Percentiles rank a stretch among this genome's conserved stretches.
These are phyloP conservation scores for Tinamus major DNA, from an alignment of 2,797 vertebrate genomes.

Conservation along the genomic window DNA sequence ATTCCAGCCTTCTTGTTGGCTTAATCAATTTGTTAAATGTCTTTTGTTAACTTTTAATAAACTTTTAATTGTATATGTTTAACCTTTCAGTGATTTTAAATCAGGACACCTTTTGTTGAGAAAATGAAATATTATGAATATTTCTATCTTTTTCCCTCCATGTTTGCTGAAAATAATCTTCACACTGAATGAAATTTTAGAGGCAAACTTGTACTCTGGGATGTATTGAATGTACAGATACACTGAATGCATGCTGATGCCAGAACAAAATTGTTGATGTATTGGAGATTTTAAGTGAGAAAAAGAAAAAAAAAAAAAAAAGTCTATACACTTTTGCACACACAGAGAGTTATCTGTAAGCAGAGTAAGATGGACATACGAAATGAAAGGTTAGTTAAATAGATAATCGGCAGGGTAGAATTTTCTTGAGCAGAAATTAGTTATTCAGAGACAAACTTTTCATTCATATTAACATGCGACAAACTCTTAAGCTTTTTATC, in stretches of 20 bases:
- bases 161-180: neutral
- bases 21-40: neutral
- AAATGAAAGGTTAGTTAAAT: neutral
- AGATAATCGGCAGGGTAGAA: neutral
- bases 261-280: neutral
- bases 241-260: neutral
- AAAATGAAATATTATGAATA: neutral
- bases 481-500: neutral
- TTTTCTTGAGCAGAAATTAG: neutral
- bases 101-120: neutral
- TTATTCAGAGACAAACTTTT: neutral
- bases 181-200: neutral
- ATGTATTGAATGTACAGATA: neutral
- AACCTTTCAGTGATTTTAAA: neutral
- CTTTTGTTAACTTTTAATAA: slow-evolving; percentile 7
- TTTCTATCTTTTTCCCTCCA: neutral
- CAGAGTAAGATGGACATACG: neutral
- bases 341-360: neutral
- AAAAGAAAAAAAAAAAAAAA: neutral
- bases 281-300: neutral
- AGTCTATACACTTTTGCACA: too few species aligned
- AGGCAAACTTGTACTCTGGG: neutral
- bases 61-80: neutral
- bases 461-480: rapidly evolving
- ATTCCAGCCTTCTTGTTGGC: neutral